These are phyloP conservation scores for Alectura lathami DNA, from an alignment of 2,113 vertebrate genomes.

Conservation along the genomic window DNA sequence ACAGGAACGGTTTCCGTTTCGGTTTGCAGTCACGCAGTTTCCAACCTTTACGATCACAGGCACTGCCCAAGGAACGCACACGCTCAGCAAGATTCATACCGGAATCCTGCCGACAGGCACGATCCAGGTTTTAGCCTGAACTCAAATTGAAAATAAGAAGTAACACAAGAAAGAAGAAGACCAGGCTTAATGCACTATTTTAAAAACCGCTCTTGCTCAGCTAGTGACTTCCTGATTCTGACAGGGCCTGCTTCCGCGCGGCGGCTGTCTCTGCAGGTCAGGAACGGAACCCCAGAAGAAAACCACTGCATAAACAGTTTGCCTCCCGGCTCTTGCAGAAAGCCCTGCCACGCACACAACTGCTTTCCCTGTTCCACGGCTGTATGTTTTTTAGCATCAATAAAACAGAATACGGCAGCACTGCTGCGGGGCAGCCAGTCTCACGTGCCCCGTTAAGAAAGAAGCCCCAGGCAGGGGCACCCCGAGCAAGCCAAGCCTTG, in stretches of 20 bases:
- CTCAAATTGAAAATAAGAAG: background rate
- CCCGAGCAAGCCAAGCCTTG: background rate
- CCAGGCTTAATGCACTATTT: background rate
- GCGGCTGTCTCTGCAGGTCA: background rate
- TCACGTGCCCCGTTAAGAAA: accelerated
- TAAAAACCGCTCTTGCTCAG: background rate
- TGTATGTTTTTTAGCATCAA: background rate
- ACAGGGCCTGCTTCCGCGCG: background rate
- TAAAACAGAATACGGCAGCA: background rate
- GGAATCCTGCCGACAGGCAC: background rate
- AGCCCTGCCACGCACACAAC: background rate
- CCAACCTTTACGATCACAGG: background rate
- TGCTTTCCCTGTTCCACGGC: accelerated
- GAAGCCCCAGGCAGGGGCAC: background rate
- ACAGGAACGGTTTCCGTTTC: conserved; percentile 16
- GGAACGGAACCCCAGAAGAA: background rate
- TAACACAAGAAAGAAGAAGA: background rate
- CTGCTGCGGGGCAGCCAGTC: background rate
- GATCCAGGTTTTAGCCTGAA: background rate
- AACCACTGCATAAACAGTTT: background rate
- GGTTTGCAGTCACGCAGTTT: background rate
- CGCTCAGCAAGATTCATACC: background rate
- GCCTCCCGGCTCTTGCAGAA: background rate
- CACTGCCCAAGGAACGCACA: background rate
- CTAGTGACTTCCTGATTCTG: conserved; percentile 14